A percentile compares a stretch with the other conserved stretches of the same genome.
These are phyloP conservation scores for Emydura subglobosa DNA, from an alignment of 2,113 vertebrate species.

Conservation along the genomic window DNA sequence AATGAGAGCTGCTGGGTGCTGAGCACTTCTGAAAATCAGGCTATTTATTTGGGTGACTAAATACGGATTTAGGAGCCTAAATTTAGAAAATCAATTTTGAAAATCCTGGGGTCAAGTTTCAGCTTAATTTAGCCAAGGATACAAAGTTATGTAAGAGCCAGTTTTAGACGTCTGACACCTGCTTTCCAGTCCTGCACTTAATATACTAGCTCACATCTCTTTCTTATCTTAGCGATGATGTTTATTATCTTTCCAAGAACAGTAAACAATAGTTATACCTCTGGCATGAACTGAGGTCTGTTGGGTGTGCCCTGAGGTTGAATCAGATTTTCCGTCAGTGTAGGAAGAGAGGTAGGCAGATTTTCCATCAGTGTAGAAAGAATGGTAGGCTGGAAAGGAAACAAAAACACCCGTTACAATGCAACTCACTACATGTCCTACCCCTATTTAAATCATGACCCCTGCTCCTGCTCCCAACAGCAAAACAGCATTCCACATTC, in stretches of 20 bases:
- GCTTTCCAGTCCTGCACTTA: not conserved
- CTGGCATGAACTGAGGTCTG: not conserved
- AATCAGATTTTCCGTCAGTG: not conserved
- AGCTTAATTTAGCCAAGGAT: not conserved
- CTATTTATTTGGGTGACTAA: not conserved
- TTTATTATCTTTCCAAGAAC: not conserved
- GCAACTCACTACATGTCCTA: conserved; percentile 12
- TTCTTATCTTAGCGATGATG: not conserved
- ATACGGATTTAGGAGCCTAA: not conserved
- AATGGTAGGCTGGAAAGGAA: conserved; percentile 26
- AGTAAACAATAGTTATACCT: conserved; percentile 16
- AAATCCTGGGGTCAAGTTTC: not conserved
- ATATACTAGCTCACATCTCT: not conserved
- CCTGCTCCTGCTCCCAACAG: not conserved
- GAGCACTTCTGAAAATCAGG: conserved; percentile 19
- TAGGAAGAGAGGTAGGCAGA: not conserved
- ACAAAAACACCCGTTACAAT: not conserved
- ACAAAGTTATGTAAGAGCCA: not conserved
- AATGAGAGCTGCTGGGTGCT: not conserved
- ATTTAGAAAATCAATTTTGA: not conserved
- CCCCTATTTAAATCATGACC: not conserved
- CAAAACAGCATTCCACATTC: not conserved
- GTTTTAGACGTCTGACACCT: not conserved
- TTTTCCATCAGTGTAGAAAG: not conserved
- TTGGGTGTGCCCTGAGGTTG: accelerated